Percentiles rank a stretch among this genome's conserved stretches.
These are phyloP conservation scores for Alectoris magna DNA, from an alignment of 2,797 vertebrate species.

Conservation along the genomic window DNA sequence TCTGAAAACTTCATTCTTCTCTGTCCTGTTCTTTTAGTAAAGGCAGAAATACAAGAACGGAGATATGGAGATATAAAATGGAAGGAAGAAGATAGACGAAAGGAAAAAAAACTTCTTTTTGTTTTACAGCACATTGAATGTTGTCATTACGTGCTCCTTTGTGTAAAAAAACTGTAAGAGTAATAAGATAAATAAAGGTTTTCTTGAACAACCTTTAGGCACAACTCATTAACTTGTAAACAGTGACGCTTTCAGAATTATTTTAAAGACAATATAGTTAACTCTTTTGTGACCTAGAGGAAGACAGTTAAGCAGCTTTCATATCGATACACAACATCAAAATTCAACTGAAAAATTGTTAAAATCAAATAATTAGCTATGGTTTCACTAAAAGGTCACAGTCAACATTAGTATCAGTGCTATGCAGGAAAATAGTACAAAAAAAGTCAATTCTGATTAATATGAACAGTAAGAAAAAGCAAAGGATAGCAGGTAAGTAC, in stretches of 20 bases:
- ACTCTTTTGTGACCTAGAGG: not conserved
- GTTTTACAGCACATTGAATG: not conserved
- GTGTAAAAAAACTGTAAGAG: not conserved
- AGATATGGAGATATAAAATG: not conserved
- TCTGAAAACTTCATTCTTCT: slow-evolving; percentile 33
- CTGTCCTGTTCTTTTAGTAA: not conserved
- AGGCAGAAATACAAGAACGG: not conserved
- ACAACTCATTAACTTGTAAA: not conserved
- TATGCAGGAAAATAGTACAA: not conserved
- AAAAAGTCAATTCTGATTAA: not conserved
- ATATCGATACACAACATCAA: not conserved
- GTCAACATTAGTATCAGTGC: not conserved
- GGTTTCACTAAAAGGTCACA: not conserved
- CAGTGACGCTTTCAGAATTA: not conserved
- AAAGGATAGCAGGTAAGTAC: not conserved
- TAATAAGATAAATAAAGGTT: not conserved
- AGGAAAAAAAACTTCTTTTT: slow-evolving; percentile 8
- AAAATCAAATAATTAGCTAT: not conserved
- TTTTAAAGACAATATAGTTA: not conserved
- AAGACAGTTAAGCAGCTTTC: not conserved
- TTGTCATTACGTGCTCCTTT: not conserved
- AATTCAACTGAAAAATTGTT: not conserved
- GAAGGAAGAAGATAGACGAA: slow-evolving; percentile 13
- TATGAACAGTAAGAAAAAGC: accelerated
- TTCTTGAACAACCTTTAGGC: not conserved